Conservation (phyloP, 2,113 vertebrate genomes). For the Pangasianodon hypophthalmus region DNA sequence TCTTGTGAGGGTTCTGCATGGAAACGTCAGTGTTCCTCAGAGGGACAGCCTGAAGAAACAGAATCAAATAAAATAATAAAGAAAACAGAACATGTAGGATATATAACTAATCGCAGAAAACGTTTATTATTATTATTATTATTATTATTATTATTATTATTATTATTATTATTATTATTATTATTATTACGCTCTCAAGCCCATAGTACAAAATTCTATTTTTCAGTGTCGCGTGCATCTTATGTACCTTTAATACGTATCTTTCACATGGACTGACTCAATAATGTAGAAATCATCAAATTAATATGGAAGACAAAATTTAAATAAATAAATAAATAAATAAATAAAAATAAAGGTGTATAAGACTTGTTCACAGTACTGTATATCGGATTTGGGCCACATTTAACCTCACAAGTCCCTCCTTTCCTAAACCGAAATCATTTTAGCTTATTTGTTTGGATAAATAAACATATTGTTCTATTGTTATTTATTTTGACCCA, state of each 20-base stretch:
- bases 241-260: background rate
- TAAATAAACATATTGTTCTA: too few relatives aligned
- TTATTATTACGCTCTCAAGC: background rate
- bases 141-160: background rate
- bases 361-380: background rate
- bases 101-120: background rate
- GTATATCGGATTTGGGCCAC: background rate
- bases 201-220: background rate
- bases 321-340: background rate
- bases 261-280: background rate
- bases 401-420: background rate
- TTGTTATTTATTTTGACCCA: background rate
- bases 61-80: background rate
- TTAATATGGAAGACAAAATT: background rate
- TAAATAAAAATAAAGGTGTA: background rate
- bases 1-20: background rate
- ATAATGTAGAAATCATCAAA: background rate
- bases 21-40: background rate
- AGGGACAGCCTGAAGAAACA: background rate
- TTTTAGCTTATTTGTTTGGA: background rate
- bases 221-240: background rate
- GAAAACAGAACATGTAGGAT: background rate
- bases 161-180: slow-evolving; percentile 9
- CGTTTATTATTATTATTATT: background rate
- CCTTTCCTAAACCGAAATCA: background rate